Percentiles rank a stretch among this genome's conserved stretches.
Conservation (phyloP, 1,140 invertebrate species). For the Drosophila lini region DNA sequence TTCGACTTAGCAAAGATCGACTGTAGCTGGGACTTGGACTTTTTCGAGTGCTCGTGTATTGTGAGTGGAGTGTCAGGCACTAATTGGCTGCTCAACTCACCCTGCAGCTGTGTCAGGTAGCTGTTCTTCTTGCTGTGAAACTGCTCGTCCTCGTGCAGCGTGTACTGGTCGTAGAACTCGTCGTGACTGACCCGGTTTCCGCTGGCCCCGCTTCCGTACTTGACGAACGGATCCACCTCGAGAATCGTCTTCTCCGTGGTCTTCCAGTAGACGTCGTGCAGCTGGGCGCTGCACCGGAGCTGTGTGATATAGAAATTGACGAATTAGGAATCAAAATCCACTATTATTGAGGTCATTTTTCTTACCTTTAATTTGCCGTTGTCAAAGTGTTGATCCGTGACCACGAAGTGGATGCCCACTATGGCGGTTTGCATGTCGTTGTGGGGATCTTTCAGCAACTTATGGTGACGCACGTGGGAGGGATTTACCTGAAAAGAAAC, state of each 20-base stretch:
- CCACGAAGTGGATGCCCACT: conserved; percentile 85
- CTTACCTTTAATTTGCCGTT: conserved; percentile 86
- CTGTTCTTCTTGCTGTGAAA: conserved; percentile 79
- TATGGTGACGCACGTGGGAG: conserved; percentile 76
- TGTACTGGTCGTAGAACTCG: conserved; percentile 81
- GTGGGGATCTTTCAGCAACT: conserved; percentile 69
- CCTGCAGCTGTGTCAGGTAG: conserved; percentile 82
- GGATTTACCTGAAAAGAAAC: conserved; percentile 72
- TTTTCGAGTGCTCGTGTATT: conserved; percentile 20
- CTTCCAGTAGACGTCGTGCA: conserved; percentile 87
- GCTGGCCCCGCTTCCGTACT: conserved; percentile 45
- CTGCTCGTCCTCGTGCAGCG: conserved; percentile 74
- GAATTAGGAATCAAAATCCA: background rate
- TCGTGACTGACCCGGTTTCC: conserved; percentile 71
- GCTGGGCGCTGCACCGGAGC: conserved; percentile 86
- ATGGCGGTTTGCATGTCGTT: conserved; percentile 83
- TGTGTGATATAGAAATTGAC: conserved; percentile 45
- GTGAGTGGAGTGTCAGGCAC: conserved; percentile 21
- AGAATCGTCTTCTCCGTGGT: conserved; percentile 86
- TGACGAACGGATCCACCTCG: conserved; percentile 85
- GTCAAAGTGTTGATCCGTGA: conserved; percentile 86
- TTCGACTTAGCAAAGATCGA: background rate
- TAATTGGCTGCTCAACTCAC: conserved; percentile 75
- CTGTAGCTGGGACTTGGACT: conserved; percentile 4
- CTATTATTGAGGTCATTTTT: rapidly evolving